Conservation (phyloP, 2,113 vertebrate genomes). For the Ovis canadensis region DNA sequence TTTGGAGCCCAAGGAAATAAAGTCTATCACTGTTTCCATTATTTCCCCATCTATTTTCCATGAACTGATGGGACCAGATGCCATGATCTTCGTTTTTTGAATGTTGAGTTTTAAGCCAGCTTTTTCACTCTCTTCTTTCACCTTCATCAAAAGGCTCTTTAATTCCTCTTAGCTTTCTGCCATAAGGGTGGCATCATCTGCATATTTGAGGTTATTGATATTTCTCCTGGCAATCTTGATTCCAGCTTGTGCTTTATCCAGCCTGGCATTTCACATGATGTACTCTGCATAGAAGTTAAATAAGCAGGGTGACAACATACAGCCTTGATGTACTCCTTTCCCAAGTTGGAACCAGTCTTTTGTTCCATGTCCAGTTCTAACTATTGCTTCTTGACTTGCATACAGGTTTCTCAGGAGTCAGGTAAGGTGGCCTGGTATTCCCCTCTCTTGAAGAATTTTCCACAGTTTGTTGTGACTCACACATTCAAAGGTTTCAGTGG, state of each 20-base stretch:
- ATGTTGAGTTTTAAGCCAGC: not conserved
- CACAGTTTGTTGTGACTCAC: not conserved
- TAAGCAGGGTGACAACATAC: not conserved
- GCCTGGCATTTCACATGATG: rapidly evolving
- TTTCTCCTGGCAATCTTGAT: not conserved
- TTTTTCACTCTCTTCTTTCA: not conserved
- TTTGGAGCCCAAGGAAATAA: not conserved
- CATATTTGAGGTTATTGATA: not conserved
- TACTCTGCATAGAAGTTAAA: not conserved
- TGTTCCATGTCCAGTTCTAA: not conserved
- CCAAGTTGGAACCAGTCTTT: not conserved
- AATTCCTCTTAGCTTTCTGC: not conserved
- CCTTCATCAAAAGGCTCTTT: not conserved
- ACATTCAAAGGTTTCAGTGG: not conserved
- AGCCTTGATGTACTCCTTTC: not conserved
- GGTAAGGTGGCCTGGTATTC: not conserved
- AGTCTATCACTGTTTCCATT: not conserved
- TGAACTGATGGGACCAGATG: not conserved
- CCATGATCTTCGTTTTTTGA: not conserved
- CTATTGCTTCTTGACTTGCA: not conserved
- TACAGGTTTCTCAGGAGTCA: not conserved
- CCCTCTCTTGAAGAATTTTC: not conserved
- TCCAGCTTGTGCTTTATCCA: not conserved
- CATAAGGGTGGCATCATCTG: not conserved
- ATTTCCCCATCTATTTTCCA: not conserved